phyloP scores from a whole-genome alignment of 1,140 invertebrate genomes.

The Dendroctonus ponderosae region DNA sequence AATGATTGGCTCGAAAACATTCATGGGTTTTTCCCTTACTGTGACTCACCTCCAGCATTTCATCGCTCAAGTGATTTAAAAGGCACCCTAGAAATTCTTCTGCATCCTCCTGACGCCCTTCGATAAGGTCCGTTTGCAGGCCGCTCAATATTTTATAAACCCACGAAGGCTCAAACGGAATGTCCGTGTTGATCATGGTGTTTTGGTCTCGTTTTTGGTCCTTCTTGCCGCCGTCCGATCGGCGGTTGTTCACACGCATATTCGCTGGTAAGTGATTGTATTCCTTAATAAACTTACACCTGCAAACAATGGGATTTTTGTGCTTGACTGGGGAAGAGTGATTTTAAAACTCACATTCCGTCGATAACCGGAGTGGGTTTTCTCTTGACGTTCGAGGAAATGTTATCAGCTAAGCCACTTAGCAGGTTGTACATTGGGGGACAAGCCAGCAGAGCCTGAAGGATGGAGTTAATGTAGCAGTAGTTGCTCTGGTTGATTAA shows the following conservation, averaged over 20 bases:
- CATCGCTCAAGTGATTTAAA: conserved; percentile 91
- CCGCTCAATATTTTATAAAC: conserved; percentile 81
- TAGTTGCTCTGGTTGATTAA: conserved; percentile 90
- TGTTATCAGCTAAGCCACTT: conserved; percentile 65
- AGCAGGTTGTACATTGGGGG: conserved; percentile 92
- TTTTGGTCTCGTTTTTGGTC: conserved; percentile 53
- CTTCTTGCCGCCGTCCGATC: conserved; percentile 48
- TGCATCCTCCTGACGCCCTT: conserved; percentile 90
- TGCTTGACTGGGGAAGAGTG: background rate
- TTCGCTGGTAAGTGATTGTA: conserved; percentile 63
- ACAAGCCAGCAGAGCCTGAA: conserved; percentile 87
- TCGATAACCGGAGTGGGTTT: conserved; percentile 85
- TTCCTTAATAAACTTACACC: conserved; percentile 67
- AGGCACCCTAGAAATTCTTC: conserved; percentile 92
- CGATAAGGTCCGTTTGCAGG: conserved; percentile 68
- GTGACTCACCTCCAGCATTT: conserved; percentile 79
- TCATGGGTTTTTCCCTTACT: background rate
- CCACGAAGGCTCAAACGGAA: conserved; percentile 78
- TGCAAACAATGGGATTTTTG: conserved; percentile 40
- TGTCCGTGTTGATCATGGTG: conserved; percentile 56
- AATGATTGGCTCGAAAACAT: background rate
- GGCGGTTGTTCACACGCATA: conserved; percentile 51
- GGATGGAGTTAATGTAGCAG: conserved; percentile 92
- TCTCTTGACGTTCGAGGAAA: conserved; percentile 52
- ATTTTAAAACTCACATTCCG: conserved; percentile 71